Base-by-base conservation (phyloP, 2,797 vertebrate genomes). In the Odontamblyopus lacepedii region DNA sequence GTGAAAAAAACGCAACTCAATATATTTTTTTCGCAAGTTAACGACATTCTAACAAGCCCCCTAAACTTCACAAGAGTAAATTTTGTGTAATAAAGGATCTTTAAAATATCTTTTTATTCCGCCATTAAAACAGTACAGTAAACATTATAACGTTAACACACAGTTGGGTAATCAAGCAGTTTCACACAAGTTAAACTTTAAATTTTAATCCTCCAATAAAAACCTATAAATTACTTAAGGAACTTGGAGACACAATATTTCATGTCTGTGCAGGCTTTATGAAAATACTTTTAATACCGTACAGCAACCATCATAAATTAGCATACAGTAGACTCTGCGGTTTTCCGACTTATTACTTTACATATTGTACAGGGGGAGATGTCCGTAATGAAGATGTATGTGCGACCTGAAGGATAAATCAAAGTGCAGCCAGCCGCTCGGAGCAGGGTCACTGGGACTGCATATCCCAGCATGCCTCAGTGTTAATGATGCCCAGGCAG, bases 341-440 rank as follows among this genome's bases (percentile, higher is more conserved):
- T 71, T 77, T 68, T 77, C 41, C 74, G 76, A 75, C 70, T 73
- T 69, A 77, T 51, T 71, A 69, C 64, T 63, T 53, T 63, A 71
- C 50, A 61, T 75, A 76, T 48, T 73, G 73, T 74, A 75, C 66
- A 72, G 63, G 78, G 63, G 76, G 72, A 48, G 48, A 78, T 67
- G 23, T 69, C 44, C 67, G 66, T 87, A 86, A 92, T 89, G 82
- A 86, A 92, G 86, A 88, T 81, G 53, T 79, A 83, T 85, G 81
- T 70, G 51, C 67, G 56, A 75, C 63, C 73, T 74, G 53, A 67
- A 83, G 82, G 86, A 77, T 75, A 73, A 81, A 75, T 78, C 74
- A 60, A 27, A 67, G 64, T 79, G 63, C 71, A 71, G 76, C 82
- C 74, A 71, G 76, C 75, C 79, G 69, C 74, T 78, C 68, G 63